Percentiles rank a stretch among this genome's conserved stretches.
phyloP scores from a whole-genome alignment of 2,113 vertebrate genomes.

The Leptobrachium leishanense region DNA sequence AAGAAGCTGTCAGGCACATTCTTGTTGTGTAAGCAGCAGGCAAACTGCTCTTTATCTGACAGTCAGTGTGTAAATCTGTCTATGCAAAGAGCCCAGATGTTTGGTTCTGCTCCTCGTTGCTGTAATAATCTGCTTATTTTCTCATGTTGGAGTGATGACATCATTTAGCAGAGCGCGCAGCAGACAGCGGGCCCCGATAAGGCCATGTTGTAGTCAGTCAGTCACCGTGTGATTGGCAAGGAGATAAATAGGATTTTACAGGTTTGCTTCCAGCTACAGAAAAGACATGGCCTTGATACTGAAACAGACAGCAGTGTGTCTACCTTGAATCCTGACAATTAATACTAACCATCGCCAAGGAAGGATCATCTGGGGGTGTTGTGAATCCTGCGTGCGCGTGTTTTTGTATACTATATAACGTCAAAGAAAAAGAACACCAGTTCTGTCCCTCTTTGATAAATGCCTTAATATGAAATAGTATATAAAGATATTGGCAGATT shows the following conservation, averaged over 20 bases:
- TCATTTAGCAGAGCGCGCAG: conserved; percentile 72
- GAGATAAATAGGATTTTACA: conserved; percentile 67
- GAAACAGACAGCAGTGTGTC: conserved; percentile 54
- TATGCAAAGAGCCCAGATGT: conserved; percentile 79
- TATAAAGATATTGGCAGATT: too few species aligned
- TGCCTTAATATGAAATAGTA: too few species aligned
- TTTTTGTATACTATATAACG: too few species aligned
- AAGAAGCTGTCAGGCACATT: conserved; percentile 76
- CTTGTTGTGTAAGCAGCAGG: conserved; percentile 78
- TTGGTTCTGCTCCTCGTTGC: conserved; percentile 77
- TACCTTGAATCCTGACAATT: conserved; percentile 19
- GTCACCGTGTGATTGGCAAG: conserved; percentile 68
- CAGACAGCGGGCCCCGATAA: conserved; percentile 68
- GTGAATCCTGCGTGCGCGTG: too few species aligned
- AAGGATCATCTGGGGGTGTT: too few species aligned
- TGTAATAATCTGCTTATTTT: conserved; percentile 77
- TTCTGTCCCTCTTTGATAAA: too few species aligned
- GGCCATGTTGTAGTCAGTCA: conserved; percentile 67
- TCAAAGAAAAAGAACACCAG: too few species aligned
- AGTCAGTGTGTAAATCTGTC: conserved; percentile 81
- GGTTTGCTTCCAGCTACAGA: conserved; percentile 65
- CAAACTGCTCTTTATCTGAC: conserved; percentile 81
- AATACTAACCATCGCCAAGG: too few species aligned
- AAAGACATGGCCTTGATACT: conserved; percentile 55
- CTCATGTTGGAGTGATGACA: conserved; percentile 71